Conservation (phyloP, 2,888 invertebrate species). For the Acrobasis repandana region DNA sequence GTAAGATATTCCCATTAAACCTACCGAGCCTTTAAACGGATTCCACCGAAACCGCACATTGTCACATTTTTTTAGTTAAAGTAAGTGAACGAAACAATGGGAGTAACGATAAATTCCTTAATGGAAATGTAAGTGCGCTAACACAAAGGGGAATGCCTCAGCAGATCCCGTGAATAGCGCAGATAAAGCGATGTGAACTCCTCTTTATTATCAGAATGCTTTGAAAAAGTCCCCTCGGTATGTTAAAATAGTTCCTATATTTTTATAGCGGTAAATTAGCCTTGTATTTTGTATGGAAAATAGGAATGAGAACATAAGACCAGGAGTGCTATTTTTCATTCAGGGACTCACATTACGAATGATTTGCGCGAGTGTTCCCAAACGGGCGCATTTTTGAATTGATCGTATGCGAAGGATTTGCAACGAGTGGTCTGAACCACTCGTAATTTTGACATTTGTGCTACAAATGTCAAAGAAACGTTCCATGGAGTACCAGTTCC, state of each 20-base stretch:
- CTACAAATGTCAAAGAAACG: too few species aligned
- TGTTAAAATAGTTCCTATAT: slow-evolving; percentile 16
- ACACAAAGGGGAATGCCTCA: slow-evolving; percentile 25
- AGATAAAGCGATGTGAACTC: slow-evolving; percentile 27
- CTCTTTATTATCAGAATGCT: slow-evolving; percentile 23
- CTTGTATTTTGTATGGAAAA: neutral
- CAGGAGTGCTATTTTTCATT: too few species aligned
- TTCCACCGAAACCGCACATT: neutral
- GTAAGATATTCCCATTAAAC: too few species aligned
- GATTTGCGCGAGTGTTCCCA: too few species aligned
- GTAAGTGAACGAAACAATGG: slow-evolving; percentile 27
- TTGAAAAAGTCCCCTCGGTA: slow-evolving; percentile 18
- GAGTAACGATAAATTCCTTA: slow-evolving; percentile 28
- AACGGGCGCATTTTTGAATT: too few species aligned
- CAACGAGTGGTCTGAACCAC: too few species aligned
- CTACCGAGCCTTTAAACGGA: neutral
- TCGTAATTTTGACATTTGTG: too few species aligned
- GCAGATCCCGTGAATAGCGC: slow-evolving; percentile 24
- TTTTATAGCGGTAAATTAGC: slow-evolving; percentile 12
- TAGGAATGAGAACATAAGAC: neutral
- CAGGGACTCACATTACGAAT: too few species aligned
- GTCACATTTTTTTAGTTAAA: slow-evolving; percentile 8
- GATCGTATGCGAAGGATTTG: too few species aligned
- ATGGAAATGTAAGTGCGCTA: slow-evolving; percentile 28
- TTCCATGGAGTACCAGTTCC: too few species aligned